A percentile compares a stretch with the other conserved stretches of the same genome.
Evolutionary conservation across 2,888 invertebrate genomes (phyloP).

Genomic region (Phymatocera aterrima): DNA sequence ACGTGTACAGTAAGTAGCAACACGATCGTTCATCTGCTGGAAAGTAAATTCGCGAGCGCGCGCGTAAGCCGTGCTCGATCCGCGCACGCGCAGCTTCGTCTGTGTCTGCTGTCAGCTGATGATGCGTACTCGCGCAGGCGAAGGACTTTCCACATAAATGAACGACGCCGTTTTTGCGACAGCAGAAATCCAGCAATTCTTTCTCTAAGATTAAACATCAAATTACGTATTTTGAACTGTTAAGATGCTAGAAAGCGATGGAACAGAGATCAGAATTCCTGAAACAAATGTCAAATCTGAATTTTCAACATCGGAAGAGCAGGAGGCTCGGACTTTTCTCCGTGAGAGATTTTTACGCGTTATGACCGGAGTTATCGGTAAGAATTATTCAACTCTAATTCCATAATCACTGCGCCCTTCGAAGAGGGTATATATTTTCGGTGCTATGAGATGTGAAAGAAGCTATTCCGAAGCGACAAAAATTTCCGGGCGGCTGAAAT

Average conservation of each 20-base stretch:
- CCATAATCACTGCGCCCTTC: not conserved
- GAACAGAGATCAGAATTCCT: not conserved
- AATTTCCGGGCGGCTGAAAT: not conserved
- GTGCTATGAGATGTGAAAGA: not conserved
- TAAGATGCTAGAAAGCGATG: slow-evolving; percentile 13
- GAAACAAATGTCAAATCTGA: slow-evolving; percentile 51
- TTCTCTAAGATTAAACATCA: not conserved
- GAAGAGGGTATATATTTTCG: not conserved
- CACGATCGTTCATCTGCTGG: too few relatives aligned
- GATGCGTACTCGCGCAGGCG: not conserved
- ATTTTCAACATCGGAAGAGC: slow-evolving; percentile 67
- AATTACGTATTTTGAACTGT: not conserved
- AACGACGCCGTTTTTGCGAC: not conserved
- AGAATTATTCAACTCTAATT: slow-evolving; percentile 45
- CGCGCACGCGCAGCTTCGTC: not conserved
- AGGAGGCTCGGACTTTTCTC: slow-evolving; percentile 72
- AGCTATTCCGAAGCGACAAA: not conserved
- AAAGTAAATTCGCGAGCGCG: too few relatives aligned
- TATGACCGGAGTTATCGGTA: slow-evolving; percentile 72
- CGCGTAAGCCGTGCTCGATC: not conserved
- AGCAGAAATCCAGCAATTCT: not conserved
- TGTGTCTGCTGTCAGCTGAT: slow-evolving; percentile 14
- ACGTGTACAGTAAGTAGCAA: too few relatives aligned
- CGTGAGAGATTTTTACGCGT: slow-evolving; percentile 74
- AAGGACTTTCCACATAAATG: not conserved